Evolutionary conservation across 2,113 vertebrate species (phyloP).

Genomic region (Ginglymostoma cirratum): DNA sequence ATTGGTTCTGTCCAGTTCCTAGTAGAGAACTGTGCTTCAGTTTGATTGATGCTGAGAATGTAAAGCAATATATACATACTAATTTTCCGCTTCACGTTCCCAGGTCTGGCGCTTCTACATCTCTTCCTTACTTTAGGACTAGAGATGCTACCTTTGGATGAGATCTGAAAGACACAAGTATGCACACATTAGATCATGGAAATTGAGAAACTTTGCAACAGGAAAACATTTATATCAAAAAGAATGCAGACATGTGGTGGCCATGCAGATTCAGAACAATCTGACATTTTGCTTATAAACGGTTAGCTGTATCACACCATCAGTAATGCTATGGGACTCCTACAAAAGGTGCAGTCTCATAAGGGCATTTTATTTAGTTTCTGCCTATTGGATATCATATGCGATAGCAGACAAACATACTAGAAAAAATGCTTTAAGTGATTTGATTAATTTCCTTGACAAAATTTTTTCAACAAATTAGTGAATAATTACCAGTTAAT

Average conservation of each 20-base stretch:
- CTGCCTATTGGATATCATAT: background rate
- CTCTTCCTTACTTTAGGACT: slow-evolving; percentile 54
- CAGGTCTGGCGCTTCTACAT: slow-evolving; percentile 54
- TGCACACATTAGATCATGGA: background rate
- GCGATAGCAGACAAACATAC: background rate
- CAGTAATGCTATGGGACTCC: background rate
- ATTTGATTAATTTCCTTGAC: background rate
- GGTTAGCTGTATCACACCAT: background rate
- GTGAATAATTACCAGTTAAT: background rate
- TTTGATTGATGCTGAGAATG: background rate
- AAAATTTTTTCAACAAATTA: background rate
- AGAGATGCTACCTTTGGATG: slow-evolving; percentile 68
- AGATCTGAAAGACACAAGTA: slow-evolving; percentile 65
- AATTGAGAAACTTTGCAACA: background rate
- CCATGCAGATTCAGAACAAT: background rate
- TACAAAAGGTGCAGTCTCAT: background rate
- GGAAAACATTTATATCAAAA: background rate
- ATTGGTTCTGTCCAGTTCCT: slow-evolving; percentile 11
- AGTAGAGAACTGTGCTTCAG: background rate
- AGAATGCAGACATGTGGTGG: background rate
- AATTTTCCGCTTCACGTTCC: slow-evolving; percentile 81
- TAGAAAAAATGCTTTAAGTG: background rate
- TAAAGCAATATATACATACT: slow-evolving; percentile 53
- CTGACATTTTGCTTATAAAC: background rate
- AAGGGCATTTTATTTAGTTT: background rate